Evolutionary conservation across 1,140 invertebrate genomes (phyloP), one percentile per base, ranked within the genome.

Genomic region (Zaprionus ornatus): DNA sequence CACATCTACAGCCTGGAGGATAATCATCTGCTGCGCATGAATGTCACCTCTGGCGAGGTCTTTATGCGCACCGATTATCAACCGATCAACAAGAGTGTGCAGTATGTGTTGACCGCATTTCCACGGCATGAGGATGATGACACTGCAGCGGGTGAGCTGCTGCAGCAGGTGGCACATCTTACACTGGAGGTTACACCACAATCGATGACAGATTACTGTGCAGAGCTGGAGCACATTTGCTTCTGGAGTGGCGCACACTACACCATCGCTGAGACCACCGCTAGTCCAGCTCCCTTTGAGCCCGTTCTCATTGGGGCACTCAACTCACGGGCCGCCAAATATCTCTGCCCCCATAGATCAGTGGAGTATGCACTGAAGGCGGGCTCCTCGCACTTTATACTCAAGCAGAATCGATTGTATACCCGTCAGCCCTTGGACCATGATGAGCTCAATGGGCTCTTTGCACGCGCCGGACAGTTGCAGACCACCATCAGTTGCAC

Each of bases 1-100:
- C 91, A 92, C 48, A 77, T 86, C 42, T 92, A 92, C 60, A 92
- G 76, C 57, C 73, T 92, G 61, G 91, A 92, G 40, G 61, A 91
- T 19, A 92, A 91, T 73, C 59, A 71, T 2, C 4, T 92, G 37
- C 56, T 92, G 4, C 74, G 79, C 6, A 79, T 92, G 7, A 92
- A 92, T 50, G 57, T 66, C 50, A 78, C 52, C 19, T 91, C 83
- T 1, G 91, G 91, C 0, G 91, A 92, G 78, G 77, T 92, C 15
- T 91, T 72, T 2, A 88, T 92, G 77, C 76, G 83, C 15, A 90
- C 77, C 5, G 82, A 91, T 23, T 92, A 91, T 17, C 32, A 80
- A 15, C 27, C 70, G 0, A 10, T 80, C 19, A 85, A 83, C 48
- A 32, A 12, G 1, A 88, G 70, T 27, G 57, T 57, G 7, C 77